Conservation (phyloP, 92 coral and sea anemone species). For the Porites rus region DNA sequence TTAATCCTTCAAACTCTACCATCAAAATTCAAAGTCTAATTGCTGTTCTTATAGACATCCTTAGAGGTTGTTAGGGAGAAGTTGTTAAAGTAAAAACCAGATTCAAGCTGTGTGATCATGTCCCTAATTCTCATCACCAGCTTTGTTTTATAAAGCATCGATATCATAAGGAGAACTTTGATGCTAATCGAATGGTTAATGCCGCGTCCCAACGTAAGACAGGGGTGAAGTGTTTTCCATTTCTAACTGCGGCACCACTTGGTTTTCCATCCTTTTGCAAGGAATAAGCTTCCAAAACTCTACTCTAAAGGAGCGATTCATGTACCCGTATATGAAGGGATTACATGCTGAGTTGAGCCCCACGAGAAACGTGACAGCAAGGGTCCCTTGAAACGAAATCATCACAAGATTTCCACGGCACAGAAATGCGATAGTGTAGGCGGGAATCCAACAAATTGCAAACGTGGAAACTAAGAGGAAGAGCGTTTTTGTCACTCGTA, state of each 20-base stretch:
- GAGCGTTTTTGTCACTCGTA: constrained; percentile 39
- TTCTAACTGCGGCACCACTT: constrained; percentile 12
- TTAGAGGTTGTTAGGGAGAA: too few species aligned
- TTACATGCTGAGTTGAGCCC: constrained; percentile 42
- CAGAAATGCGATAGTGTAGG: constrained; percentile 38
- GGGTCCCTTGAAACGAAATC: constrained; percentile 13
- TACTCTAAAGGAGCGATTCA: constrained; percentile 42
- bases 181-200: neutral
- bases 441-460: constrained; percentile 48
- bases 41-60: too few species aligned
- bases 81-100: too few species aligned
- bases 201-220: neutral
- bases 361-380: constrained; percentile 37
- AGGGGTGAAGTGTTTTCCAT: constrained; percentile 15
- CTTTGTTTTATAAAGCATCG: too few species aligned
- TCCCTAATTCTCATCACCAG: too few species aligned
- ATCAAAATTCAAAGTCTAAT: too few species aligned
- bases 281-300: constrained; percentile 47
- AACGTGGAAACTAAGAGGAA: constrained; percentile 33
- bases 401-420: constrained; percentile 36
- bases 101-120: too few species aligned
- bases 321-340: constrained; percentile 46
- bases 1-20: too few species aligned
- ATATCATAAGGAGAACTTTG: too few species aligned
- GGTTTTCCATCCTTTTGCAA: constrained; percentile 8